phyloP scores from a whole-genome alignment of 1,140 invertebrate species.

The Popillia japonica region DNA sequence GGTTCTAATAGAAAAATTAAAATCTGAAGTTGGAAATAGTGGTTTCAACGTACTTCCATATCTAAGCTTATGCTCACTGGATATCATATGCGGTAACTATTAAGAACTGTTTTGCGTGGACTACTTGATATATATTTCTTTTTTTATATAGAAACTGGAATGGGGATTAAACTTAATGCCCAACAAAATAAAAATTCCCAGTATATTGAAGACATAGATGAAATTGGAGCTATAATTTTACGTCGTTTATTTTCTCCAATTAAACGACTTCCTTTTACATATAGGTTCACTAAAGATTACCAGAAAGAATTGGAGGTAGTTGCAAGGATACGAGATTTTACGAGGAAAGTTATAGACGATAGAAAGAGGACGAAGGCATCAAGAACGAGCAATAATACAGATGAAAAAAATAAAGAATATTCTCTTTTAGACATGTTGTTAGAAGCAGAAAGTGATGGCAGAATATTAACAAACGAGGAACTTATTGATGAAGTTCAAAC shows the following conservation, averaged over 20 bases:
- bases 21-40: conserved; percentile 61
- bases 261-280: background rate
- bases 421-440: background rate
- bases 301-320: background rate
- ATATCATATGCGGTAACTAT: conserved; percentile 76
- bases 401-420: background rate
- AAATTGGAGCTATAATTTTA: background rate
- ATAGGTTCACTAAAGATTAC: background rate
- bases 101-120: too few species aligned
- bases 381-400: background rate
- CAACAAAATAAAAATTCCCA: background rate
- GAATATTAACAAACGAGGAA: background rate
- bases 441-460: background rate
- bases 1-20: conserved; percentile 67
- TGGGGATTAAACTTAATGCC: background rate
- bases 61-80: conserved; percentile 74
- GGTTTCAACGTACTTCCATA: conserved; percentile 72
- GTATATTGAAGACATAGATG: background rate
- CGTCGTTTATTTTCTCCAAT: background rate
- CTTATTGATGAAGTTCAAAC: conserved; percentile 7
- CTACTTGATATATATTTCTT: too few species aligned
- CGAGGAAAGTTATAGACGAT: background rate
- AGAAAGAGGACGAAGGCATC: background rate
- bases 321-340: background rate
- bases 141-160: background rate